A percentile compares a stretch with the other conserved stretches of the same genome.
phyloP scores from a whole-genome alignment of 2,113 vertebrate genomes.

The Pan paniscus region DNA sequence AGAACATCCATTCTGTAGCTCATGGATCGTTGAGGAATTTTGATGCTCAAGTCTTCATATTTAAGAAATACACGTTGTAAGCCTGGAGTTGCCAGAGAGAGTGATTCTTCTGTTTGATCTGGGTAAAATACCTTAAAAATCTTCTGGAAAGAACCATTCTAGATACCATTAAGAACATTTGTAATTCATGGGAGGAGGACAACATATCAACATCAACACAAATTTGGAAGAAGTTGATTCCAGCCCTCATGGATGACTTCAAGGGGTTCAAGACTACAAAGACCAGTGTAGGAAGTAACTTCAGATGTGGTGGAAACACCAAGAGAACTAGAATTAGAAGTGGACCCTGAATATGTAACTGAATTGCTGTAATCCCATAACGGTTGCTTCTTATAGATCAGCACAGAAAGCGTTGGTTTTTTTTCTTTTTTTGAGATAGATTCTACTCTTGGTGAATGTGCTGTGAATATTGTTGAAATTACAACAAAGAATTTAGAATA shows the following conservation, averaged over 20 bases:
- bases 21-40: neutral
- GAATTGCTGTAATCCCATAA: neutral
- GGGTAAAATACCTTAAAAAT: neutral
- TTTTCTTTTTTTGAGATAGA: neutral
- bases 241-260: neutral
- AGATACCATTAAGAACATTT: neutral
- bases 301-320: neutral
- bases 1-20: neutral
- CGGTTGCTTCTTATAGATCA: neutral
- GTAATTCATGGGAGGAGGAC: neutral
- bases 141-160: neutral
- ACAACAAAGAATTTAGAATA: neutral
- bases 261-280: neutral
- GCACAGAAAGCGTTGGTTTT: neutral
- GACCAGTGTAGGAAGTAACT: neutral
- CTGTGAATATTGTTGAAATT: neutral
- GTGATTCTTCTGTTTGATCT: neutral
- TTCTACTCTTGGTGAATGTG: neutral
- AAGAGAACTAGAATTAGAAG: neutral
- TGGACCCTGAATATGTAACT: neutral
- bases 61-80: neutral
- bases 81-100: neutral
- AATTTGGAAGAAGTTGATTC: neutral
- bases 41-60: neutral
- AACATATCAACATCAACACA: neutral